Evolutionary conservation across 2,113 vertebrate species (phyloP), one percentile per base, ranked within the genome.

Genomic region (Clarias gariepinus): DNA sequence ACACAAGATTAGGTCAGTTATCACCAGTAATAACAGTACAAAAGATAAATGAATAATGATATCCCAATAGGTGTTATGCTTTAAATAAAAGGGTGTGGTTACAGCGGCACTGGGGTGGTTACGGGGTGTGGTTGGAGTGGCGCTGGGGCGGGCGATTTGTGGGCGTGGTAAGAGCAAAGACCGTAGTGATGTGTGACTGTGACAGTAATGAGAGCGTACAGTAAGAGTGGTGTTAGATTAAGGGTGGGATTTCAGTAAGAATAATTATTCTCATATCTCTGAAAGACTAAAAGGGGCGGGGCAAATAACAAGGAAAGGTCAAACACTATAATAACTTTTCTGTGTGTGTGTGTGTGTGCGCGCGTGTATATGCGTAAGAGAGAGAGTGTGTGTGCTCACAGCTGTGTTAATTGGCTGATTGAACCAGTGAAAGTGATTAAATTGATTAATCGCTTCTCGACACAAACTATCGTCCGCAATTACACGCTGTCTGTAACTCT

Each of bases 401-500:
- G 64, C 60, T 77, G 36, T 85, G 78, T 60, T 89, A 78, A 89
- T 82, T 89, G 86, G n/a, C 68, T 71, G 82, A 87, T 87, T 79
- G 86, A 85, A 85, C 36, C 64, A 36, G 81, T 58, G 82, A 87
- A 81, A 58, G 85, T 63, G 77, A 87, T 89, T 84, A 89, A 87
- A 85, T 81, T 87, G 86, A 89, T 87, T 87, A 79, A 89, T 87
- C 41, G n/a, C 28, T 87, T 60, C 63, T 79, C 53, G 81, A 63
- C 79, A 33, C 61, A 85, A 82, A 61, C 71, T 57, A 19, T 80
- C 84, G 78, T 81, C 86, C 77, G 63, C 84, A 85, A 82, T 88
- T 30, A 85, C 83, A 68, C 1, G 25, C 86, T 85, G 88, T 82
- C 86, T 93, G 90, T 92, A 92, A 89, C 21, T 88, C 92, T 82